Conservation (phyloP, 2,797 vertebrate genomes). For the Ispidina lecontei region DNA sequence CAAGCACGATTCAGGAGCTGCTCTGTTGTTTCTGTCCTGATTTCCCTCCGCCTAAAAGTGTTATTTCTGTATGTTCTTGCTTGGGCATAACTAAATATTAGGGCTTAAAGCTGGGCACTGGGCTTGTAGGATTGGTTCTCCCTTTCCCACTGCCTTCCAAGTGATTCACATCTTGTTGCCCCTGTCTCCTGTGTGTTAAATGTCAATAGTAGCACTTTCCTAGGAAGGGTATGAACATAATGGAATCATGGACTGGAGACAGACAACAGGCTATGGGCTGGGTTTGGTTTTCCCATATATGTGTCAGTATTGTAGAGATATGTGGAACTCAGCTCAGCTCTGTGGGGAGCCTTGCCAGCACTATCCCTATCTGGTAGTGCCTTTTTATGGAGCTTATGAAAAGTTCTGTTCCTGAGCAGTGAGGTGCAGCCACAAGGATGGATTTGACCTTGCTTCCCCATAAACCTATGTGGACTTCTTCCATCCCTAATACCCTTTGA, state of each 20-base stretch:
- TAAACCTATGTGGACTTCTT: neutral
- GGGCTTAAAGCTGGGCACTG: neutral
- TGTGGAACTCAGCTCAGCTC: constrained; percentile 24
- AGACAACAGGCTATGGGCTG: neutral
- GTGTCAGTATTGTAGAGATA: neutral
- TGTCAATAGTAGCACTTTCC: neutral
- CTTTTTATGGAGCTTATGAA: constrained; percentile 39
- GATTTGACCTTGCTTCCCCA: neutral
- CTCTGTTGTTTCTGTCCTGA: neutral
- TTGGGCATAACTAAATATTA: neutral
- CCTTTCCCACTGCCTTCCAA: neutral
- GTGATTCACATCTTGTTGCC: neutral
- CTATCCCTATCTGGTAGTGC: neutral
- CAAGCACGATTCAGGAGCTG: neutral
- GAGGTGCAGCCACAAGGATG: neutral
- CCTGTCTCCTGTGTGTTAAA: neutral
- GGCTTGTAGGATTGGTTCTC: neutral
- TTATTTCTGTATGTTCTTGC: neutral
- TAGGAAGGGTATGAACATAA: neutral
- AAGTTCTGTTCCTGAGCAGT: neutral
- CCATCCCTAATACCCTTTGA: neutral
- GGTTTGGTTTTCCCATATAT: neutral
- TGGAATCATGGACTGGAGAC: neutral
- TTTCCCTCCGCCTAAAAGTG: neutral
- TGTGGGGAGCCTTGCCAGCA: neutral